phyloP scores from a whole-genome alignment of 2,888 invertebrate genomes.

The Corythucha ciliata region DNA sequence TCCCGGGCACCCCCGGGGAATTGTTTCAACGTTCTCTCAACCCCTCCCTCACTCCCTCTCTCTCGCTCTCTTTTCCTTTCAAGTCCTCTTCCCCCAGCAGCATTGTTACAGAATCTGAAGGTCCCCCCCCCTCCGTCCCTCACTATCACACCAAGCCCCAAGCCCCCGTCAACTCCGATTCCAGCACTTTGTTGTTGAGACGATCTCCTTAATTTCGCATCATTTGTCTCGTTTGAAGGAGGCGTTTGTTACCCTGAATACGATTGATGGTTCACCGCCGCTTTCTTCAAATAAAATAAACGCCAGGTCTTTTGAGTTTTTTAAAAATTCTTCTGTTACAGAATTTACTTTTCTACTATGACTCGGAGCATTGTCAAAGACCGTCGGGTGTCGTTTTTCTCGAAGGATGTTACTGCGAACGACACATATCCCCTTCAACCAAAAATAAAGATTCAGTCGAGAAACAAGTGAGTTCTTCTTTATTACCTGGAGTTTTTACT shows the following conservation, averaged over 20 bases:
- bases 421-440: slow-evolving; percentile 52
- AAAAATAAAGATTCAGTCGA: slow-evolving; percentile 44
- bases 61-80: background rate
- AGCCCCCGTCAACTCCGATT: no score
- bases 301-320: background rate
- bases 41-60: background rate
- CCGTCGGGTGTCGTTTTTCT: slow-evolving; percentile 77
- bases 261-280: no score
- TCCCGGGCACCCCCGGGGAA: background rate
- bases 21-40: background rate
- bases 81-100: no score
- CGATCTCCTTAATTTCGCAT: no score
- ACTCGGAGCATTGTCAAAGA: slow-evolving; percentile 64
- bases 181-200: no score
- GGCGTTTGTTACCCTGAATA: no score
- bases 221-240: no score
- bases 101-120: no score
- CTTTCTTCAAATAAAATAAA: background rate
- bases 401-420: slow-evolving; percentile 81
- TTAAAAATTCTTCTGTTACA: slow-evolving; percentile 45
- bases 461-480: slow-evolving; percentile 41
- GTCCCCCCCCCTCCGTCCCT: background rate
- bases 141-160: background rate
- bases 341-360: slow-evolving; percentile 87
- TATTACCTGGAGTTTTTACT: no score